Conservation (phyloP, 2,888 invertebrate species). For the Eupithecia exiguata region DNA sequence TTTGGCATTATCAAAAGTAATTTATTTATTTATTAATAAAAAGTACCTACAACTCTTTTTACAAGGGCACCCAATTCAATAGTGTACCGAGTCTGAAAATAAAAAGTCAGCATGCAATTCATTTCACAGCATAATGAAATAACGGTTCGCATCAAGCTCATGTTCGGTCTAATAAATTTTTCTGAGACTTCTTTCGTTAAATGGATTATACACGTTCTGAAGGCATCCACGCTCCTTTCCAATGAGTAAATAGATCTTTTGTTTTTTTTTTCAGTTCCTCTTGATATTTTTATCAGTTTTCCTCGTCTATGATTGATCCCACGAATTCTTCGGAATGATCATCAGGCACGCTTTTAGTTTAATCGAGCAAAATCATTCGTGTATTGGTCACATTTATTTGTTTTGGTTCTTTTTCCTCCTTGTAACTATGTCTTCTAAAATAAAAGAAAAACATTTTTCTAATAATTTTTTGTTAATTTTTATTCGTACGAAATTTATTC, state of each 20-base stretch:
- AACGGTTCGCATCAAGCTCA: not conserved
- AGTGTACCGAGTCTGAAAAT: too few species aligned
- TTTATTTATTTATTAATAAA: too few species aligned
- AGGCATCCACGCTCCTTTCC: conserved; percentile 24
- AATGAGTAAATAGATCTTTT: conserved; percentile 13
- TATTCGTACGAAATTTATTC: not conserved
- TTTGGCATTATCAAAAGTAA: not conserved
- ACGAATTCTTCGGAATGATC: conserved; percentile 15
- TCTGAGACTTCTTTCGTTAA: conserved; percentile 6
- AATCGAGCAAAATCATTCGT: conserved; percentile 12
- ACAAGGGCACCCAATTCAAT: too few species aligned
- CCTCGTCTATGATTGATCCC: conserved; percentile 9
- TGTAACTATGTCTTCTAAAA: not conserved
- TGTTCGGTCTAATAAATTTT: not conserved
- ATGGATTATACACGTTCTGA: conserved; percentile 24
- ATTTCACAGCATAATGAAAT: not conserved
- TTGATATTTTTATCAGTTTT: conserved; percentile 12
- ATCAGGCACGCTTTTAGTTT: conserved; percentile 17
- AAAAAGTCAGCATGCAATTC: not conserved
- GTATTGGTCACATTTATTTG: conserved; percentile 9
- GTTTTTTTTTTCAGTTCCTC: conserved; percentile 15
- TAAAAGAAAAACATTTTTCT: not conserved
- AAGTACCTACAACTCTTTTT: too few species aligned
- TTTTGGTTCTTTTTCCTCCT: conserved; percentile 1
- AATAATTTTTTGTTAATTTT: not conserved